Percentiles rank a stretch among this genome's conserved stretches.
Conservation (phyloP, 64 coral and sea anemone genomes). For the Anthopleura sola region DNA sequence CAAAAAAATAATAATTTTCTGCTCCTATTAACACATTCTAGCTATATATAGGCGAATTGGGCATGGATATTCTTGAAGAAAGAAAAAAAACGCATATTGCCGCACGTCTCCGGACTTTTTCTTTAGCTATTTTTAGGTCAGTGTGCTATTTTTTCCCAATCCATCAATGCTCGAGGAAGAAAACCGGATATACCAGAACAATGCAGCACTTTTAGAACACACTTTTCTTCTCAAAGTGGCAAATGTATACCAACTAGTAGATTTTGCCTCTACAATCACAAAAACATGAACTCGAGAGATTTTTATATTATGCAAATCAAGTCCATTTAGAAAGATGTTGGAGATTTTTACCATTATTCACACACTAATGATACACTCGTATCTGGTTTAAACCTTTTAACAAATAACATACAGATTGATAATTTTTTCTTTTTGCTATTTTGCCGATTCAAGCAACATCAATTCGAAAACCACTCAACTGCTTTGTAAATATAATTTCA, state of each 20-base stretch:
- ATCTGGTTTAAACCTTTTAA: not conserved
- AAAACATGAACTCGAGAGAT: not conserved
- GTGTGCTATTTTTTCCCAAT: not conserved
- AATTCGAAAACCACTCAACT: not conserved
- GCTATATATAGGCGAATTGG: not conserved
- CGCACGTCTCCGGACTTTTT: not conserved
- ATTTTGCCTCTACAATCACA: not conserved
- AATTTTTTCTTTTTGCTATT: not conserved
- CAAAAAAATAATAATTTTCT: not conserved
- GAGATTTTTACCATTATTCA: not conserved
- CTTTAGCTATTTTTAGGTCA: not conserved
- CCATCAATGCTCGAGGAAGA: not conserved
- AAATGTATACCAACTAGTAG: not conserved
- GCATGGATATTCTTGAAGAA: not conserved
- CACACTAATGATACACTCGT: not conserved
- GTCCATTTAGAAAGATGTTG: not conserved
- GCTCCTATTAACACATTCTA: not conserved
- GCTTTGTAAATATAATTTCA: constrained; percentile 1
- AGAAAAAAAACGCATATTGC: not conserved
- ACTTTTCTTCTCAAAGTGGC: not conserved
- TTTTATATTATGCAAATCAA: not conserved
- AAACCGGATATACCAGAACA: not conserved
- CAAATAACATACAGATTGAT: not conserved
- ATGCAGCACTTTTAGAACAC: not conserved
- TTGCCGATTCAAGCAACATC: not conserved